Base-by-base conservation (phyloP, 2,888 invertebrate species). In the Leptinotarsa juncta region DNA sequence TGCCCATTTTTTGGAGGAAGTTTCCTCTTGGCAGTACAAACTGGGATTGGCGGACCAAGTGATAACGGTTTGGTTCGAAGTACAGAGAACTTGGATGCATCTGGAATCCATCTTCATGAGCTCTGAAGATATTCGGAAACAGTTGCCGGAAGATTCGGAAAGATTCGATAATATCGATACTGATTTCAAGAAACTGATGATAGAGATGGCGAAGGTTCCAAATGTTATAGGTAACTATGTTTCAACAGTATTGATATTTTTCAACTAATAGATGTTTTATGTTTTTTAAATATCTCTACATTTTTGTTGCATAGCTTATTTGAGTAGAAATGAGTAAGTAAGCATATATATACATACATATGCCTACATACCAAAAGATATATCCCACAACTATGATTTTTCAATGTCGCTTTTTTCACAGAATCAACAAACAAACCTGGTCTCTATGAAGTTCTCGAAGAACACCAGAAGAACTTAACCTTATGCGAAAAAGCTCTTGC, bases 101-200 rank as follows among this genome's bases (percentile, higher is more conserved):
- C 91, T 98, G 77, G 98, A 98, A 89, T 97, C 97, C 83, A 98
- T 98, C 86, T 98, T 98, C 87, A 97, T 98, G 93, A 97, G 97
- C 80, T 97, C 98, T 0, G 97, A 98, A 87, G 98, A 98, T 88
- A 98, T 98, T 81, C 91, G 97, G 75, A 95, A 94, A 84, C 97
- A 98, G 87, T 89, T 98, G 71, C 98, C 98, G 3, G 94, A 96
- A 79, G 98, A 98, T 88, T 97, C 98, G 0, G 93, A 94, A 71
- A 91, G 98, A 85, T 98, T 98, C 88, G 96, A 97, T 88, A 92
- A 92, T 81, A 96, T 98, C 81, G 98, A 98, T 87, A 89, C 91
- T 15, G 95, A 97, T 84, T 98, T 98, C 87, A 97, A 97, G 88
- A 93, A 91, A 83, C 89, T 96, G 82, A 94, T 95, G 69, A 89